These are phyloP conservation scores for Diadumene lineata DNA, from an alignment of 92 coral and sea anemone species.

Conservation along the genomic window DNA sequence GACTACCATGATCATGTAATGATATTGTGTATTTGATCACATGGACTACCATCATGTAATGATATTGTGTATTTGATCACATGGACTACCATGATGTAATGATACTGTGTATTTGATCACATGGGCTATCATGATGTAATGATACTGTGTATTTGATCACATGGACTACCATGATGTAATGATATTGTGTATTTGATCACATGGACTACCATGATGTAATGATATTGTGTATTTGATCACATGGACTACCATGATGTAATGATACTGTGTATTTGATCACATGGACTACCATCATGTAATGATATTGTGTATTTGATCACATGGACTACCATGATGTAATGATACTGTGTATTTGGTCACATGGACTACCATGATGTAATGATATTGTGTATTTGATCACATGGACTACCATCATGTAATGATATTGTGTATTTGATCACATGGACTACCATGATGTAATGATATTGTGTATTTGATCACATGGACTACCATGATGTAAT, in stretches of 20 bases:
- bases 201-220: too few species aligned
- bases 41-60: too few species aligned
- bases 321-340: neutral
- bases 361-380: neutral
- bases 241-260: neutral
- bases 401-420: too few species aligned
- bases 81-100: neutral
- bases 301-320: neutral
- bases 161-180: neutral
- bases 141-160: neutral
- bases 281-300: too few species aligned
- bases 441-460: neutral
- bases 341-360: neutral
- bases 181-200: neutral
- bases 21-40: neutral
- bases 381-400: neutral
- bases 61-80: neutral
- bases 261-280: neutral
- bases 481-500: too few species aligned
- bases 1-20: neutral
- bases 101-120: neutral
- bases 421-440: neutral
- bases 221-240: neutral
- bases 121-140: too few species aligned
- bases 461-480: neutral